Percentiles rank a stretch among this genome's conserved stretches.
Conservation (phyloP, 1,140 invertebrate genomes). For the Yoshiicerus persimilis region DNA sequence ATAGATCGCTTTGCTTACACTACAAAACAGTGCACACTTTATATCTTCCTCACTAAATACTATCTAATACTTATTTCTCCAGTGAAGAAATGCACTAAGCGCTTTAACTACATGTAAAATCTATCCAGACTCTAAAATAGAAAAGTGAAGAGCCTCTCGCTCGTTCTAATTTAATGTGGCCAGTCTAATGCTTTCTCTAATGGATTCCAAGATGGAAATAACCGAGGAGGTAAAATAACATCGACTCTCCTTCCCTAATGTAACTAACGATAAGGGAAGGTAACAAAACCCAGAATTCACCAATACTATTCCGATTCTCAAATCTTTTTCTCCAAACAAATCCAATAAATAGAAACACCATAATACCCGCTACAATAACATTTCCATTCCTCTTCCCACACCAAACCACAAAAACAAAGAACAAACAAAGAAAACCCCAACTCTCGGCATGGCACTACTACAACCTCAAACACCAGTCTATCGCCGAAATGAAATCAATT, state of each 20-base stretch:
- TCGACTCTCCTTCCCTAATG: neutral
- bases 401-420: neutral
- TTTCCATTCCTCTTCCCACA: neutral
- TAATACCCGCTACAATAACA: neutral
- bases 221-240: neutral
- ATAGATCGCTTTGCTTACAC: neutral
- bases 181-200: neutral
- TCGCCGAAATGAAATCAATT: neutral
- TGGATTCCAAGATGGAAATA: neutral
- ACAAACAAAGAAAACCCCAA: neutral
- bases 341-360: neutral
- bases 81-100: neutral
- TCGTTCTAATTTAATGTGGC: constrained; percentile 9
- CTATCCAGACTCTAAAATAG: neutral
- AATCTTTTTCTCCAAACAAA: neutral
- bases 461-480: neutral
- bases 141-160: neutral
- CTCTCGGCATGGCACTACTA: too few species aligned
- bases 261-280: neutral
- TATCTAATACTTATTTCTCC: neutral
- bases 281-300: neutral
- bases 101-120: neutral
- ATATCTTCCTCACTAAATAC: neutral
- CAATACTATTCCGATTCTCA: neutral
- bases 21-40: neutral